Base-by-base conservation (phyloP, 1,140 invertebrate genomes). In the Monochamus saltuarius region DNA sequence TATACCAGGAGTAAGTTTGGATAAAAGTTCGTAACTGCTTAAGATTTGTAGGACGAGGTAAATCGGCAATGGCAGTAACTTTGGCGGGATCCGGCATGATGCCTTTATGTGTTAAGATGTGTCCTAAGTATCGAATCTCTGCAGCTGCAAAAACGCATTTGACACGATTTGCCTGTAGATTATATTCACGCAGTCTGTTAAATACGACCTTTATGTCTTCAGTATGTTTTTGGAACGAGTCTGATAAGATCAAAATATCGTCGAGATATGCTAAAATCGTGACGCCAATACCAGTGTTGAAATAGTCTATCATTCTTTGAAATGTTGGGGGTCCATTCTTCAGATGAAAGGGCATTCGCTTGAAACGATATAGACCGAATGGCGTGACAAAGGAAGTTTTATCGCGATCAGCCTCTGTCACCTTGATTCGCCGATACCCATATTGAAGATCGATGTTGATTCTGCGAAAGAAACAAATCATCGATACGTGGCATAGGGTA, bases 351-450 rank as follows among this genome's bases (percentile, higher is more conserved):
- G 78, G 73, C 64, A 80, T 71, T 16, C 70, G 37, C 7, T 60
- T 62, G 42, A 74, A 80, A 4, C 71, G 55, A 49, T 69, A 77
- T 16, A 65, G 68, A 0, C 76, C 75, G 14, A 67, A 64, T 0
- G 63, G 66, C 0, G 73, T 74, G 0, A 67, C 62, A 59, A 83
- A 82, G 0, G 79, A 78, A 0, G 81, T 82, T 65, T 83, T 83
- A 7, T 74, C 63, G 14, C 50, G 66, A 60, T 76, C 73, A 6
- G 43, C 38, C 14, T 22, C 9, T 0, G 65, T 46, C 29, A 67
- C 49, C 22, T 11, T 22, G 0, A 64, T 36, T 56, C 55, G 62
- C 8, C 22, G 46, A 17, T 60, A 64, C 9, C 51, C 62, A 4
- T 10, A 4, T 13, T 52, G 60, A 8, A 81, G 51, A 68, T 84